A percentile compares a stretch with the other conserved stretches of the same genome.
Conservation (phyloP, 1,140 invertebrate genomes). For the Tetramorium simillimum region DNA sequence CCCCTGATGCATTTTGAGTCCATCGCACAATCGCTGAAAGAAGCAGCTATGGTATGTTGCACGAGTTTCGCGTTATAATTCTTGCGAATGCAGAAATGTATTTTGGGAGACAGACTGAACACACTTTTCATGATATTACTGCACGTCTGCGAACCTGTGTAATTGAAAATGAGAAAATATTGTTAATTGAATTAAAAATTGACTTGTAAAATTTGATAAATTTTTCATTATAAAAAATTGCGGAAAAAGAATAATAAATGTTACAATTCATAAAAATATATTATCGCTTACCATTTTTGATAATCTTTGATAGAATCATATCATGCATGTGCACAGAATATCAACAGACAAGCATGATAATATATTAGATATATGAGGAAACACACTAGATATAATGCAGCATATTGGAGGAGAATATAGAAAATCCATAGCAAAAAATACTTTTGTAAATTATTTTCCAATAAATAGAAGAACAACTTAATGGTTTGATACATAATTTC, state of each 20-base stretch:
- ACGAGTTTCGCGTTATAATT: constrained; percentile 50
- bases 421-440: constrained; percentile 72
- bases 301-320: neutral
- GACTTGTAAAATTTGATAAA: neutral
- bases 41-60: constrained; percentile 12
- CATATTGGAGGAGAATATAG: constrained; percentile 73
- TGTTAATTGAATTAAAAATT: neutral
- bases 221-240: neutral
- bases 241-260: neutral
- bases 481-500: constrained; percentile 56
- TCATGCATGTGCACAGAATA: constrained; percentile 77
- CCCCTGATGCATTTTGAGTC: constrained; percentile 49
- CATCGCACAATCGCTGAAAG: constrained; percentile 23
- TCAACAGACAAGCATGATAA: constrained; percentile 75
- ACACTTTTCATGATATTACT: neutral
- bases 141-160: neutral
- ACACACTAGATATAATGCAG: constrained; percentile 73
- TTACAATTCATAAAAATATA: neutral
- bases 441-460: constrained; percentile 42
- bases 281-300: constrained; percentile 23
- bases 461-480: constrained; percentile 30
- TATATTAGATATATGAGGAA: constrained; percentile 78
- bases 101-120: constrained; percentile 12
- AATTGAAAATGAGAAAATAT: neutral
- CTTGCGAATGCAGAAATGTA: neutral